Evolutionary conservation across 2,113 vertebrate genomes (phyloP).

Genomic region (Microtus oregoni): DNA sequence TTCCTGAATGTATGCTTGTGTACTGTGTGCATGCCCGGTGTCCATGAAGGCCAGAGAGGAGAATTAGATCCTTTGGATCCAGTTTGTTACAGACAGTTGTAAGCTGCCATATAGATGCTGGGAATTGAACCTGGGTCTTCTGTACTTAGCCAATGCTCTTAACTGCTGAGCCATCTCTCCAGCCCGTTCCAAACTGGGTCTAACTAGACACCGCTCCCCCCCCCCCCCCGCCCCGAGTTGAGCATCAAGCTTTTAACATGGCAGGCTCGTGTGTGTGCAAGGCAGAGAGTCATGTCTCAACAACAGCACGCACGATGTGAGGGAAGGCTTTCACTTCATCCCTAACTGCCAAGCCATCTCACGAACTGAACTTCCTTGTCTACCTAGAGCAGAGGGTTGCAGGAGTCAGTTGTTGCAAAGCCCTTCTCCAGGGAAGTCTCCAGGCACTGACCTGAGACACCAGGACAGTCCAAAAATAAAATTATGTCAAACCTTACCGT

Average conservation of each 20-base stretch:
- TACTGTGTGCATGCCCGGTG: background rate
- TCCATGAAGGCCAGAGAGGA: background rate
- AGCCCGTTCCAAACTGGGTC: background rate
- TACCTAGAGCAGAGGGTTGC: background rate
- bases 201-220: too few relatives aligned
- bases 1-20: background rate
- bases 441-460: background rate
- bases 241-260: background rate
- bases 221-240: rapidly evolving
- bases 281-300: background rate
- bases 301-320: background rate
- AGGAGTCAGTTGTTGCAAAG: background rate
- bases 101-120: background rate
- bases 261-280: background rate
- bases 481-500: background rate
- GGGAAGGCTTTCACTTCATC: background rate
- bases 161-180: background rate
- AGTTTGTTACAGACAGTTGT: background rate
- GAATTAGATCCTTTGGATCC: background rate
- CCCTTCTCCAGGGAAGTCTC: background rate
- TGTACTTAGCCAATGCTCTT: background rate
- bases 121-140: background rate
- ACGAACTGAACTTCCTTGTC: background rate
- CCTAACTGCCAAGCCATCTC: background rate
- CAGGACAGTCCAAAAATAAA: background rate